Evolutionary conservation across 30 jellyfish, hydroid and myxozoan genomes (phyloP).

Genomic region (Morbakka virulenta): DNA sequence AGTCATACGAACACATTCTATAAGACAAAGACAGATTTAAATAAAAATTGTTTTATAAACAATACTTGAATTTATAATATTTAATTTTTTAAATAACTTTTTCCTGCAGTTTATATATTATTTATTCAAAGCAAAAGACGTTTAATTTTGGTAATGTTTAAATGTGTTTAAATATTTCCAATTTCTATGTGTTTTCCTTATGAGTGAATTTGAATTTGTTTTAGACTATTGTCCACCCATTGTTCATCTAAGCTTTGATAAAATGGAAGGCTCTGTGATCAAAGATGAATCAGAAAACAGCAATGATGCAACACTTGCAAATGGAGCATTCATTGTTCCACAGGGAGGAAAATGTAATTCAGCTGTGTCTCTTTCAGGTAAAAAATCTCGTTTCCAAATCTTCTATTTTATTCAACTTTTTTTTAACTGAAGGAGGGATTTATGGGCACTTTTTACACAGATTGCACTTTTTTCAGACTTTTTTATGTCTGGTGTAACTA

Average conservation of each 20-base stretch:
- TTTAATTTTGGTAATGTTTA: too few species aligned
- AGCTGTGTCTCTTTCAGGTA: conserved; percentile 79
- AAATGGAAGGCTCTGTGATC: conserved; percentile 68
- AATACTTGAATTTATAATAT: background rate
- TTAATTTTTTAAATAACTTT: background rate
- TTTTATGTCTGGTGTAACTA: too few species aligned
- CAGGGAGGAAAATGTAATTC: conserved; percentile 95
- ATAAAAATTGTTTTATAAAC: background rate
- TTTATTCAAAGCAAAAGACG: background rate
- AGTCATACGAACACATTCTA: too few species aligned
- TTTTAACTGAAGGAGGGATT: too few species aligned
- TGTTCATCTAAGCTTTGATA: conserved; percentile 88
- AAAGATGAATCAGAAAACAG: conserved; percentile 80
- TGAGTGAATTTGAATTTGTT: too few species aligned
- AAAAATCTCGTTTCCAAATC: background rate
- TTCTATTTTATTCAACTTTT: background rate
- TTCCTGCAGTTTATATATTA: background rate
- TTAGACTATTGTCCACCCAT: conserved; percentile 88
- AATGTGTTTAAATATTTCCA: too few species aligned
- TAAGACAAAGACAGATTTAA: too few species aligned
- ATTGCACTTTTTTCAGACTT: too few species aligned
- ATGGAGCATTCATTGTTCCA: conserved; percentile 84
- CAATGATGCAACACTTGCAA: conserved; percentile 76
- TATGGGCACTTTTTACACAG: too few species aligned
- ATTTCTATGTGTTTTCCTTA: too few species aligned